Evolutionary conservation across 2,113 vertebrate genomes (phyloP).

Genomic region (Caloenas nicobarica): DNA sequence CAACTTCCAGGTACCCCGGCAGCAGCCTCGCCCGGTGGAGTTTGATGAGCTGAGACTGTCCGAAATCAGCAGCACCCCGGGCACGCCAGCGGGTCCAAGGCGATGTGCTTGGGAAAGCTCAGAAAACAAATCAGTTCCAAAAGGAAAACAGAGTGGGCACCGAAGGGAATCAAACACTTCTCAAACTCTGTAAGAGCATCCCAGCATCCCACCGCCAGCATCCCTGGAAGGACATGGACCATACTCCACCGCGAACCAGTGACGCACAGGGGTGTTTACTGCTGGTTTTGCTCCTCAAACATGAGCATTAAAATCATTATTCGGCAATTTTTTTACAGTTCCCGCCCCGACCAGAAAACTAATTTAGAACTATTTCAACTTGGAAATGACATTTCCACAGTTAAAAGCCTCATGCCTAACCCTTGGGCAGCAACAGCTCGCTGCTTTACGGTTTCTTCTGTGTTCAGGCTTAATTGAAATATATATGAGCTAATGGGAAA

Average conservation of each 20-base stretch:
- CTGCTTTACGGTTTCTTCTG: background rate
- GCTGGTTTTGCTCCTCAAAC: background rate
- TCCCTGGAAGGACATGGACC: background rate
- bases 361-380: background rate
- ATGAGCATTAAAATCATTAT: background rate
- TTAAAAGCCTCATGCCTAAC: background rate
- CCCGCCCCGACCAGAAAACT: background rate
- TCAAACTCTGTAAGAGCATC: background rate
- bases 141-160: background rate
- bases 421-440: background rate
- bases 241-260: background rate
- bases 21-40: background rate
- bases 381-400: background rate
- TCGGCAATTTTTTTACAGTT: background rate
- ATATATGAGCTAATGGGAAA: conserved; percentile 7
- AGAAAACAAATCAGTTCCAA: background rate
- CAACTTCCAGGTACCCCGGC: conserved; percentile 22
- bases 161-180: background rate
- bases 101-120: background rate
- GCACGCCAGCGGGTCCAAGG: accelerated
- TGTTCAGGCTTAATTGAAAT: conserved; percentile 2
- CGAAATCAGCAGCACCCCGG: background rate
- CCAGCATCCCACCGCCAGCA: accelerated
- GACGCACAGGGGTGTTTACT: background rate
- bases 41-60: background rate